Evolutionary conservation across 1,140 invertebrate species (phyloP), one percentile per base, ranked within the genome.

Genomic region (Druon quercuslanigerum): DNA sequence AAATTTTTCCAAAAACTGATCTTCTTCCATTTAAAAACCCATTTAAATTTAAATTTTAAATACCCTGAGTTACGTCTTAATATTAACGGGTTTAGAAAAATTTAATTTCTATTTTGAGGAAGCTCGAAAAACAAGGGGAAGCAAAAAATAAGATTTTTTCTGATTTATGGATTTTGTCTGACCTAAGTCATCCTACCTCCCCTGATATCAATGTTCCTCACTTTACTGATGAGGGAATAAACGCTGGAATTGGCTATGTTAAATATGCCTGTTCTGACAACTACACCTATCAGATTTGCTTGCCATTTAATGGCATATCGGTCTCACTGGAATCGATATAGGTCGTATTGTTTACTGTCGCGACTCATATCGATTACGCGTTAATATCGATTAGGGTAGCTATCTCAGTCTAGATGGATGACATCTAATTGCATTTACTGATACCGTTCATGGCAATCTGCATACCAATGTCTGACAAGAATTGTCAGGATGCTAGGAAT

Each of bases 271-370:
- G 17, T 66, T 66, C 60, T 66, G 60, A 66, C 60, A 66, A 40
- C 25, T 14, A 66, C 60, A 66, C 40, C 25, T n/a, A 66, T 66
- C 40, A 11, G 25, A 25, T 66, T 66, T 66, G 60, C 60, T 66
- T 46, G 25, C 60, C 60, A 33, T 66, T 66, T 66, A 66, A 46
- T 66, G 60, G 6, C 60, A 66, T 46, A 66, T 66, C 40, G 25
- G 20, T 40, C 40, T 66, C 60, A 40, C 7, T 16, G 33, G 13
- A 14, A 66, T 66, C 60, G 60, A 66, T 66, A 66, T 66, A n/a
- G 14, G 60, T 40, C 60, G 60, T 40, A 66, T 46, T 66, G 60
- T 66, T 66, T 66, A 33, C 60, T 66, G 60, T 66, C 60, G 25
- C 60, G 60, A 66, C 60, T 40, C 13, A 66, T 66, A 66, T 66